These are phyloP conservation scores for Rhodophaea formosa DNA, from an alignment of 2,888 invertebrate species.

Conservation along the genomic window DNA sequence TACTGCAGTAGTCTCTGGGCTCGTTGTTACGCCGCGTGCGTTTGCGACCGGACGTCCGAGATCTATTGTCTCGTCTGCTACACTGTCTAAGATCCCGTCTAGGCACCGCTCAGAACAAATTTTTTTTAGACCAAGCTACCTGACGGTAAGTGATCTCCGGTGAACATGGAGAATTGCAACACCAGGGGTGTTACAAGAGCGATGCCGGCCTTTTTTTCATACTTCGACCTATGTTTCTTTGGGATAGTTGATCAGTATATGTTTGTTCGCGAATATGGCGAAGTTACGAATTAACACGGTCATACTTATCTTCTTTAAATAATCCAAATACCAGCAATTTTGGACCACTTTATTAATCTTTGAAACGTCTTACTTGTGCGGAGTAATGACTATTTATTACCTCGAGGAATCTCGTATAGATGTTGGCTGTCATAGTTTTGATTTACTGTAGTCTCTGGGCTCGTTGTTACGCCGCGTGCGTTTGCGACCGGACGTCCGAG, in stretches of 20 bases:
- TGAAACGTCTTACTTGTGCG: background rate
- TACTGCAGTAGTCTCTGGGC: conserved; percentile 39
- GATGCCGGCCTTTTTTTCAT: too few relatives aligned
- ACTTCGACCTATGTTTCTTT: too few relatives aligned
- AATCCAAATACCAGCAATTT: too few relatives aligned
- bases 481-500: conserved; percentile 61
- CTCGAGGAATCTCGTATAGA: conserved; percentile 9
- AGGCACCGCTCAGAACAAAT: conserved; percentile 33
- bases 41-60: conserved; percentile 61
- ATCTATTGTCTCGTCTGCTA: conserved; percentile 66
- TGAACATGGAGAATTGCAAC: too few relatives aligned
- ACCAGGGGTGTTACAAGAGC: too few relatives aligned
- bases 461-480: conserved; percentile 62
- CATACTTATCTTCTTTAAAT: too few relatives aligned
- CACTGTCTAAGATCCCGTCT: conserved; percentile 60
- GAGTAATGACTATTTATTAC: background rate
- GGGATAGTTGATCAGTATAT: too few relatives aligned
- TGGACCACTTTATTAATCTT: background rate
- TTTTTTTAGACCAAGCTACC: too few relatives aligned
- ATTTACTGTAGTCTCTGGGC: conserved; percentile 39
- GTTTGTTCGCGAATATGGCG: too few relatives aligned
- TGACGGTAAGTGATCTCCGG: too few relatives aligned
- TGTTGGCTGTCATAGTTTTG: conserved; percentile 23
- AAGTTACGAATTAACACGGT: too few relatives aligned
- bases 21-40: conserved; percentile 62